Evolutionary conservation across 2,113 vertebrate genomes (phyloP).

Genomic region (Campylorhamphus procurvoides): DNA sequence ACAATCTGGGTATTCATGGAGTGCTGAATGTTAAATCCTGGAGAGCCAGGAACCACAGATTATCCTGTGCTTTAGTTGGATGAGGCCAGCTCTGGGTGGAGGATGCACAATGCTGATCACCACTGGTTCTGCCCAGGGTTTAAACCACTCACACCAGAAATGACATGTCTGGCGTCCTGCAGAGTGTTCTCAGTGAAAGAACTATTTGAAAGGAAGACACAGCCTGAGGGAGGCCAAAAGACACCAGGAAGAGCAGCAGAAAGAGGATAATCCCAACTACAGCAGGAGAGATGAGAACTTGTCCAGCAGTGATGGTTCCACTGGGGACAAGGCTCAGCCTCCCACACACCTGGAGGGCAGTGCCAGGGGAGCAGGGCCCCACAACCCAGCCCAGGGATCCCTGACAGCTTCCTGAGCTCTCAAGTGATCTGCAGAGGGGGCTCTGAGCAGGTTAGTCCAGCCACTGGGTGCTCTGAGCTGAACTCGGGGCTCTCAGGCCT

Average conservation of each 20-base stretch:
- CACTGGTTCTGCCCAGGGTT: neutral
- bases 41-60: neutral
- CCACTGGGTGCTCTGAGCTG: neutral
- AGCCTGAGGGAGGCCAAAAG: neutral
- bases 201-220: neutral
- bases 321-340: neutral
- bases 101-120: neutral
- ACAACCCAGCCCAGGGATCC: neutral
- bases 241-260: neutral
- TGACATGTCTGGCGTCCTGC: neutral
- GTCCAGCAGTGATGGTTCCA: neutral
- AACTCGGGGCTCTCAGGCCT: neutral
- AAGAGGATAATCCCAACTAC: neutral
- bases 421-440: constrained; percentile 10
- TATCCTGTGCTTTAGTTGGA: neutral
- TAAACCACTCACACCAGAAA: neutral
- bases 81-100: neutral
- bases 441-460: neutral
- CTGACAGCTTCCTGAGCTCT: neutral
- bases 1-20: neutral
- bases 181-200: neutral
- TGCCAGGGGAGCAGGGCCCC: neutral
- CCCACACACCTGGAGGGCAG: neutral
- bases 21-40: neutral
- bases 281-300: neutral